Conservation (phyloP, 2,113 vertebrate genomes). For the Chascanopsetta lugubris region DNA sequence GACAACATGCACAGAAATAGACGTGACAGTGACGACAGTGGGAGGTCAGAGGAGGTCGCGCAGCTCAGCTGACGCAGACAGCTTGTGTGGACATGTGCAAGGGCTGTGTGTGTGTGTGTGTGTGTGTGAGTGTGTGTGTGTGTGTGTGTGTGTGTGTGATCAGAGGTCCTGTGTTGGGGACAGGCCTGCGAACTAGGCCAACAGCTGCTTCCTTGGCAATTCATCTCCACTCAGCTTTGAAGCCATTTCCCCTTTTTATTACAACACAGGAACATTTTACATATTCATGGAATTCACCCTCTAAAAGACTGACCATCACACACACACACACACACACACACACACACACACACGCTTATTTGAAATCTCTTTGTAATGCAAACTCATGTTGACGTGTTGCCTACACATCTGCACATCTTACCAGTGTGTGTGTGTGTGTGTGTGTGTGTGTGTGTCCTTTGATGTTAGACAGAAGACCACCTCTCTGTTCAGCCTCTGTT, state of each 20-base stretch:
- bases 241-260: conserved; percentile 47
- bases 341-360: not conserved
- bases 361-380: conserved; percentile 26
- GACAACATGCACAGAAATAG: too few relatives aligned
- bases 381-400: conserved; percentile 38
- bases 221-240: conserved; percentile 65
- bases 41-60: conserved; percentile 21
- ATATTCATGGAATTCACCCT: conserved; percentile 44
- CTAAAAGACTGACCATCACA: conserved; percentile 14
- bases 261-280: conserved; percentile 35
- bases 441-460: conserved; percentile 29
- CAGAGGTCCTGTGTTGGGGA: conserved; percentile 56
- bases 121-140: conserved; percentile 27
- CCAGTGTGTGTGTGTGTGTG: conserved; percentile 29
- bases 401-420: conserved; percentile 2
- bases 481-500: conserved; percentile 20
- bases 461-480: conserved; percentile 26
- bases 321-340: not conserved
- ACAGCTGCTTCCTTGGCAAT: conserved; percentile 66
- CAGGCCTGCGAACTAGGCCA: conserved; percentile 69
- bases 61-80: conserved; percentile 18
- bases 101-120: conserved; percentile 12
- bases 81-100: conserved; percentile 11
- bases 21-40: not conserved
- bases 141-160: conserved; percentile 41